Conservation (phyloP, 2,113 vertebrate genomes). For the Paraplagusia blochii region DNA sequence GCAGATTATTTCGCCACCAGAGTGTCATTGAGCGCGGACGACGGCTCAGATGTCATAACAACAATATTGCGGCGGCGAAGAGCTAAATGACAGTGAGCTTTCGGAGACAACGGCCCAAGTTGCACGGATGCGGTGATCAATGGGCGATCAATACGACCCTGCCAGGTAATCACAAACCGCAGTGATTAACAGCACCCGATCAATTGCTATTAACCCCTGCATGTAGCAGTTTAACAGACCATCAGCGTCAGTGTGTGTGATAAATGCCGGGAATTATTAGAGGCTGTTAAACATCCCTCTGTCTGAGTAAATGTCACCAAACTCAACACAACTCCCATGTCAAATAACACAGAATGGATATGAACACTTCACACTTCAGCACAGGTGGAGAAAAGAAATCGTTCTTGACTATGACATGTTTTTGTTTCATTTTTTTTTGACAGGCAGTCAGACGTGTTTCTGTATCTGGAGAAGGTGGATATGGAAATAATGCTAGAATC, state of each 20-base stretch:
- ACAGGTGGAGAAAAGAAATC: neutral
- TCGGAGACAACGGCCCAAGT: slow-evolving; percentile 50
- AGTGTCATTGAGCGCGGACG: slow-evolving; percentile 50
- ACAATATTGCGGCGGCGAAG: slow-evolving; percentile 62
- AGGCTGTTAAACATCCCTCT: slow-evolving; percentile 41
- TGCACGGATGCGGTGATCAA: slow-evolving; percentile 52
- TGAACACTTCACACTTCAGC: neutral
- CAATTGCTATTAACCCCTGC: slow-evolving; percentile 70
- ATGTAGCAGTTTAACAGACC: slow-evolving; percentile 49
- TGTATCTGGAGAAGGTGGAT: neutral
- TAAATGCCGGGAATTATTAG: slow-evolving; percentile 35
- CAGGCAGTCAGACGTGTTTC: slow-evolving; percentile 1
- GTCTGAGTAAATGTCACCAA: slow-evolving; percentile 46
- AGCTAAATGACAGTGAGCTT: slow-evolving; percentile 71
- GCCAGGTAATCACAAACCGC: slow-evolving; percentile 70
- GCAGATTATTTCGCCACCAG: slow-evolving; percentile 48
- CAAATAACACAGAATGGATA: slow-evolving; percentile 17
- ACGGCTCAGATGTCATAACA: slow-evolving; percentile 58
- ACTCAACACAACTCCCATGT: slow-evolving; percentile 26
- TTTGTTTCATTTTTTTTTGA: neutral
- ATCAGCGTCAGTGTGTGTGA: slow-evolving; percentile 38
- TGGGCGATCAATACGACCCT: slow-evolving; percentile 61
- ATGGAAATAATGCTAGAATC: neutral
- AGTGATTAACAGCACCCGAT: slow-evolving; percentile 70
- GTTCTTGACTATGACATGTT: neutral